Percentiles rank a stretch among this genome's conserved stretches.
These are phyloP conservation scores for Dendrocincla fuliginosa DNA, from an alignment of 2,797 vertebrate genomes.

Conservation along the genomic window DNA sequence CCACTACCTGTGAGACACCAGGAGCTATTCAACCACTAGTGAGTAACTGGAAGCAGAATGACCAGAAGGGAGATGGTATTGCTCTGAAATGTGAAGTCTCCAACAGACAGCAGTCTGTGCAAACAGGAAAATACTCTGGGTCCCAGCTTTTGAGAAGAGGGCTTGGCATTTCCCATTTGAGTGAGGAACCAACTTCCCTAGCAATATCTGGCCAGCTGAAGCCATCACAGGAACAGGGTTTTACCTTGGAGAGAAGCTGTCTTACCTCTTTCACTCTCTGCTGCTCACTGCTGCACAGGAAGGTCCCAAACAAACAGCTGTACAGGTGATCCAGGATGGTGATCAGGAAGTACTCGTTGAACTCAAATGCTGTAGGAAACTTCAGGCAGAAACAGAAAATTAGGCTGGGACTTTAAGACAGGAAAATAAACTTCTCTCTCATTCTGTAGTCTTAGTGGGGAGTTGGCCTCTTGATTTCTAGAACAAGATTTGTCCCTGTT, in stretches of 20 bases:
- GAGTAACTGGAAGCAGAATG: background rate
- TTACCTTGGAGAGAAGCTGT: background rate
- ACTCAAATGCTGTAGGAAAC: conserved; percentile 98
- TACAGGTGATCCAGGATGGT: conserved; percentile 96
- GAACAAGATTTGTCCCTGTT: background rate
- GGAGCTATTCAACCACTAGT: background rate
- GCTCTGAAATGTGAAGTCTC: background rate
- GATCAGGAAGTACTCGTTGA: conserved; percentile 94
- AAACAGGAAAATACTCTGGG: background rate
- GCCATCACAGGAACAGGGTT: background rate
- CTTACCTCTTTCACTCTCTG: conserved; percentile 91
- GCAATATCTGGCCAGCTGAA: background rate
- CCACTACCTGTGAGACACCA: background rate
- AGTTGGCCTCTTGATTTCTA: background rate
- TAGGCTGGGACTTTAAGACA: background rate
- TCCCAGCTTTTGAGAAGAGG: background rate
- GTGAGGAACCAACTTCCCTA: background rate
- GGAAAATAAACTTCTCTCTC: background rate
- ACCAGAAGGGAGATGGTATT: background rate
- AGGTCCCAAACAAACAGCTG: conserved; percentile 97
- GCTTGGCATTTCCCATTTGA: background rate
- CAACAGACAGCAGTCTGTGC: background rate
- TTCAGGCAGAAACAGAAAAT: conserved; percentile 64
- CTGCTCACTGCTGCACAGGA: conserved; percentile 95
- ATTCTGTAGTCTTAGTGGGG: background rate